Conservation (phyloP, 2,113 vertebrate species). For the Cyanocitta stelleri region DNA sequence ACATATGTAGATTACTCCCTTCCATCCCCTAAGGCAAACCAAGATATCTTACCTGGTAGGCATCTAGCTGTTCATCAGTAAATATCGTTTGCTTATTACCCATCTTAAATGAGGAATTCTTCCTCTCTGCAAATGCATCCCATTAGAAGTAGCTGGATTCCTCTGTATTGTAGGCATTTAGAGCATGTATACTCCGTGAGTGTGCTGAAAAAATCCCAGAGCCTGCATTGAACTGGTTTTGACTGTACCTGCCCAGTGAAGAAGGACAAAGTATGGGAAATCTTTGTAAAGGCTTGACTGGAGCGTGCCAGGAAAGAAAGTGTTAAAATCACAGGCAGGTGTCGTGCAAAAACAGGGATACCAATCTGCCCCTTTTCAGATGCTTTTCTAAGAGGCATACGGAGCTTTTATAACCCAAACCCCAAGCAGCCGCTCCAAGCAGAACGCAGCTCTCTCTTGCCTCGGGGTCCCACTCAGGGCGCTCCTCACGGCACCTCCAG, state of each 20-base stretch:
- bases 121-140: constrained; percentile 75
- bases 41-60: constrained; percentile 84
- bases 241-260: neutral
- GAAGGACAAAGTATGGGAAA: neutral
- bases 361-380: neutral
- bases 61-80: constrained; percentile 93
- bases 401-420: neutral
- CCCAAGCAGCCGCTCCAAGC: neutral
- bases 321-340: neutral
- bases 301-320: neutral
- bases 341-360: neutral
- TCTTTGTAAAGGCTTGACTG: neutral
- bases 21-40: neutral
- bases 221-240: constrained; percentile 62
- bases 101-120: constrained; percentile 81
- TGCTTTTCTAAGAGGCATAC: neutral
- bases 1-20: neutral
- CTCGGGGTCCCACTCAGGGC: neutral
- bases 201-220: constrained; percentile 48
- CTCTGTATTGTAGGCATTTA: constrained; percentile 80
- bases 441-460: neutral
- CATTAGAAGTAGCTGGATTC: constrained; percentile 73
- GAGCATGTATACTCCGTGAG: constrained; percentile 48
- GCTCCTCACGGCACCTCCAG: neutral
- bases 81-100: constrained; percentile 96